phyloP scores from a whole-genome alignment of 2,888 invertebrate species.

The Pseudolycoriella hygida region DNA sequence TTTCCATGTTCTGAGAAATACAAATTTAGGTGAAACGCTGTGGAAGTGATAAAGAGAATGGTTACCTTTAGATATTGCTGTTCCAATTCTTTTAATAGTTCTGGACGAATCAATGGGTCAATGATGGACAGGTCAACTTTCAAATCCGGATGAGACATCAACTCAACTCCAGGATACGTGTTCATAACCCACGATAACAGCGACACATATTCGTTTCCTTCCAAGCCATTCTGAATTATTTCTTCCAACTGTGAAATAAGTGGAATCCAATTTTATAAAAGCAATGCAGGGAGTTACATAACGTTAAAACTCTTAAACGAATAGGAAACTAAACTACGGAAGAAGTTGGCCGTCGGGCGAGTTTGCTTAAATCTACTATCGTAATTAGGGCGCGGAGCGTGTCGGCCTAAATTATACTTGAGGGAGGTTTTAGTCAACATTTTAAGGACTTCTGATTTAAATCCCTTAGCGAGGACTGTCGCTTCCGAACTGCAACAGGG shows the following conservation, averaged over 20 bases:
- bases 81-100: slow-evolving; percentile 59
- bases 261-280: slow-evolving; percentile 4
- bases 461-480: too few relatives aligned
- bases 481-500: too few relatives aligned
- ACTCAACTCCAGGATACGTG: slow-evolving; percentile 72
- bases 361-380: too few relatives aligned
- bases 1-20: slow-evolving; percentile 55
- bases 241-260: slow-evolving; percentile 53
- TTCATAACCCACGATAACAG: slow-evolving; percentile 84
- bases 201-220: slow-evolving; percentile 94
- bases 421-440: too few relatives aligned
- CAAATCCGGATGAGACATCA: slow-evolving; percentile 77
- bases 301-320: background rate
- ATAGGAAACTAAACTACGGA: too few relatives aligned
- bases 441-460: too few relatives aligned
- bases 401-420: too few relatives aligned
- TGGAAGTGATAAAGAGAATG: too few relatives aligned
- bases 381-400: too few relatives aligned
- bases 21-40: background rate
- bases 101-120: slow-evolving; percentile 58
- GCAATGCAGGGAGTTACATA: too few relatives aligned
- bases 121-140: slow-evolving; percentile 49
- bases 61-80: slow-evolving; percentile 57
- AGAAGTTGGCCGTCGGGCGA: too few relatives aligned
- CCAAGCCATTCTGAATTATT: slow-evolving; percentile 68